Percentiles rank a stretch among this genome's conserved stretches.
Conservation (phyloP, 2,888 invertebrate genomes). For the Phengaris arion region DNA sequence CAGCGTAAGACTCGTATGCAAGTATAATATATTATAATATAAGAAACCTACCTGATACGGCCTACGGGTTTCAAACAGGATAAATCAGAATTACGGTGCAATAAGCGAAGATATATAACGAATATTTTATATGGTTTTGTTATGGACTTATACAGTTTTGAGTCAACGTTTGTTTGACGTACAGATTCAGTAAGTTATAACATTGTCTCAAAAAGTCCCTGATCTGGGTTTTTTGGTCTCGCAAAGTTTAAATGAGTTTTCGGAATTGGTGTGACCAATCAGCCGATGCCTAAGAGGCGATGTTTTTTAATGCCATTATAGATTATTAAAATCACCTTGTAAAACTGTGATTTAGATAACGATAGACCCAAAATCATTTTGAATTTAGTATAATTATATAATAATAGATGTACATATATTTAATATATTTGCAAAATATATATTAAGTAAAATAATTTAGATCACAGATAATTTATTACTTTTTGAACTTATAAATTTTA, state of each 20-base stretch:
- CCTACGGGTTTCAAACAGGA: too few relatives aligned
- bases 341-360: background rate
- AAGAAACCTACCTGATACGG: too few relatives aligned
- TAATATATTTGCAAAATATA: too few relatives aligned
- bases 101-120: too few relatives aligned
- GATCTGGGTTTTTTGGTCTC: background rate
- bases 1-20: too few relatives aligned
- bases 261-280: background rate
- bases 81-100: too few relatives aligned
- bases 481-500: background rate
- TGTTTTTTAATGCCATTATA: background rate
- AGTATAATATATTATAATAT: too few relatives aligned
- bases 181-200: background rate
- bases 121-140: too few relatives aligned
- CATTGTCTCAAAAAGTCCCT: background rate
- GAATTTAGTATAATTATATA: too few relatives aligned
- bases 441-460: too few relatives aligned
- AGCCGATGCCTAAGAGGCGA: background rate
- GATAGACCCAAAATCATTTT: too few relatives aligned
- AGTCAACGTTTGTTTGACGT: background rate
- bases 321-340: background rate
- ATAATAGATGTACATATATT: too few relatives aligned
- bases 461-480: background rate
- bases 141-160: background rate
- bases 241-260: background rate